A percentile compares a stretch with the other conserved stretches of the same genome.
Conservation (phyloP, 2,113 vertebrate species). For the Athene cunicularia region DNA sequence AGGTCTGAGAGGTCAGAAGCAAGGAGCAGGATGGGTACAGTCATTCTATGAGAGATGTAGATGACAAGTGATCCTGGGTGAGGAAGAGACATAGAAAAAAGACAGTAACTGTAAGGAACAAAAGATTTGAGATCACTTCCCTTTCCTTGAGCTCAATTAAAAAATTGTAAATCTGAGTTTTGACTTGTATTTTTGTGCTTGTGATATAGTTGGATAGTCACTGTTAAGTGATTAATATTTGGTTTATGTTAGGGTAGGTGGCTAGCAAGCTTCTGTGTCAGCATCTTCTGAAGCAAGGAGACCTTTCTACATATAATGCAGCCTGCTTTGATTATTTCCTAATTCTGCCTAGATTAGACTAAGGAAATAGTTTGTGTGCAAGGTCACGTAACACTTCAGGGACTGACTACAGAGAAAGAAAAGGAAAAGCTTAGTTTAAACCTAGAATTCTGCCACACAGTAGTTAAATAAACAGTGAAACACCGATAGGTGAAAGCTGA, state of each 20-base stretch:
- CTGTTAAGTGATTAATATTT: not conserved
- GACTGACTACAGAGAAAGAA: not conserved
- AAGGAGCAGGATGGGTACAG: not conserved
- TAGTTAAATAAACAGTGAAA: not conserved
- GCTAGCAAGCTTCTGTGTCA: not conserved
- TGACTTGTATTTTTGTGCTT: not conserved
- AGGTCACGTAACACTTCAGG: not conserved
- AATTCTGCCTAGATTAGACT: not conserved
- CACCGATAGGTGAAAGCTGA: not conserved
- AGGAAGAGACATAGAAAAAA: not conserved
- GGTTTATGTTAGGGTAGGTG: not conserved
- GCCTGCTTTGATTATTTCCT: not conserved
- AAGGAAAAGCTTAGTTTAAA: not conserved
- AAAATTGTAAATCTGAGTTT: not conserved
- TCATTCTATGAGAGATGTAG: not conserved
- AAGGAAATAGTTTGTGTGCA: not conserved
- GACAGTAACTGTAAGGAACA: not conserved
- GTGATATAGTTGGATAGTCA: not conserved
- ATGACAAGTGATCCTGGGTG: not conserved
- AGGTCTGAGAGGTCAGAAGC: not conserved
- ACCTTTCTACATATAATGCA: not conserved
- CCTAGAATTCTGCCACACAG: not conserved
- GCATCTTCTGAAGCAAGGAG: not conserved
- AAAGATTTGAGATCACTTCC: not conserved
- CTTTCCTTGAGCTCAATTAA: not conserved